phyloP scores from a whole-genome alignment of 2,888 invertebrate species.

The Lucinisca nassula region DNA sequence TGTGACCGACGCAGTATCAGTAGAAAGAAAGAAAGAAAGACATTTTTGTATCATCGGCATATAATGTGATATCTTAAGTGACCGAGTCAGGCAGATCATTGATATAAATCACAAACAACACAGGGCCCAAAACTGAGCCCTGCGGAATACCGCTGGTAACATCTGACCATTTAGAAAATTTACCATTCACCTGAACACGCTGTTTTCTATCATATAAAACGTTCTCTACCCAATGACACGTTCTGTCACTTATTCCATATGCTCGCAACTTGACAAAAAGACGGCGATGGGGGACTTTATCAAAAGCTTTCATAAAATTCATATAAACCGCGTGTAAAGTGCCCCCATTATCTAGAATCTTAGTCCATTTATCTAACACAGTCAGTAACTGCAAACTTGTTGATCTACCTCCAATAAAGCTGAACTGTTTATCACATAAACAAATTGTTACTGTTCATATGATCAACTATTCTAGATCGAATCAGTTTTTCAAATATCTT shows the following conservation, averaged over 20 bases:
- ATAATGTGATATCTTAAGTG: not conserved
- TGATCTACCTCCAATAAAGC: slow-evolving; percentile 26
- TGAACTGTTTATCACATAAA: slow-evolving; percentile 44
- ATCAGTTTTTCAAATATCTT: slow-evolving; percentile 23
- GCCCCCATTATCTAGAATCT: not conserved
- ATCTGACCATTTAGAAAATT: not conserved
- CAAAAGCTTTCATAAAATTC: slow-evolving; percentile 9
- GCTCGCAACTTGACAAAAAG: not conserved
- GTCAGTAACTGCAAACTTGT: slow-evolving; percentile 23
- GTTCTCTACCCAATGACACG: not conserved
- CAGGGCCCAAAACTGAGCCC: not conserved
- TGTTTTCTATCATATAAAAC: not conserved
- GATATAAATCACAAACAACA: not conserved
- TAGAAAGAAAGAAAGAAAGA: too few species aligned
- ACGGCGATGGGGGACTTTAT: not conserved
- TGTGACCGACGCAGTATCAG: too few species aligned
- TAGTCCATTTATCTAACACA: slow-evolving; percentile 15
- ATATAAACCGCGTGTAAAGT: not conserved
- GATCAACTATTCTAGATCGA: slow-evolving; percentile 12
- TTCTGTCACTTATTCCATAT: not conserved
- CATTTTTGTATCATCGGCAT: not conserved
- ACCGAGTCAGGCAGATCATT: not conserved
- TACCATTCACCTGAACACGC: not conserved
- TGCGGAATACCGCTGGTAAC: not conserved
- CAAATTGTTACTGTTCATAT: slow-evolving; percentile 25